Evolutionary conservation across 2,888 invertebrate species (phyloP).

Genomic region (Pyrocoelia pectoralis): DNA sequence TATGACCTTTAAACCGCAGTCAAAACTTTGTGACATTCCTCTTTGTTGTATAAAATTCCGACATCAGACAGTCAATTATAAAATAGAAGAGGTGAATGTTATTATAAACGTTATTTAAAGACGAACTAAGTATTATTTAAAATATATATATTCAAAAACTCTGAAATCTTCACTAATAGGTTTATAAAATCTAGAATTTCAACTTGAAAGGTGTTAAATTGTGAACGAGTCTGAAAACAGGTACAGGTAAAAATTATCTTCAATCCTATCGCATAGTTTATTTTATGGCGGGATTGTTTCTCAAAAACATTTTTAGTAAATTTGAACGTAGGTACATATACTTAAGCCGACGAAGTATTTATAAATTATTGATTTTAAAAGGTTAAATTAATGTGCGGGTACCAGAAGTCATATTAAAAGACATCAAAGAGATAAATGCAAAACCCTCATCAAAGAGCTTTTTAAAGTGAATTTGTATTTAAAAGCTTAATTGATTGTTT

Average conservation of each 20-base stretch:
- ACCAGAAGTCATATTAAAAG: neutral
- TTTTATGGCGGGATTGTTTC: constrained; percentile 36
- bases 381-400: neutral
- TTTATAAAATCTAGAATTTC: constrained; percentile 27
- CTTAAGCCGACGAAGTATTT: constrained; percentile 16
- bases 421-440: no score
- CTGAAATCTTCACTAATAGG: constrained; percentile 8
- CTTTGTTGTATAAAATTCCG: no score
- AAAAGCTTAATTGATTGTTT: neutral
- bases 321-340: constrained; percentile 25
- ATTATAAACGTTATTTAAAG: neutral
- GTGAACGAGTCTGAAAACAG: constrained; percentile 20
- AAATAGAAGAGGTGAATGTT: neutral
- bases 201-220: constrained; percentile 30
- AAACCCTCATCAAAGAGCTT: no score
- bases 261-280: constrained; percentile 40
- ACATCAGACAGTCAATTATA: no score
- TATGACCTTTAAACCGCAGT: no score
- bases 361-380: neutral
- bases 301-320: constrained; percentile 32
- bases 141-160: neutral
- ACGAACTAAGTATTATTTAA: no score
- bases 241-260: constrained; percentile 38
- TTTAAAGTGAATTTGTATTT: neutral
- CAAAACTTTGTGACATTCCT: no score